These are phyloP conservation scores for Hybos culiciformis DNA, from an alignment of 2,888 invertebrate genomes.

Conservation along the genomic window DNA sequence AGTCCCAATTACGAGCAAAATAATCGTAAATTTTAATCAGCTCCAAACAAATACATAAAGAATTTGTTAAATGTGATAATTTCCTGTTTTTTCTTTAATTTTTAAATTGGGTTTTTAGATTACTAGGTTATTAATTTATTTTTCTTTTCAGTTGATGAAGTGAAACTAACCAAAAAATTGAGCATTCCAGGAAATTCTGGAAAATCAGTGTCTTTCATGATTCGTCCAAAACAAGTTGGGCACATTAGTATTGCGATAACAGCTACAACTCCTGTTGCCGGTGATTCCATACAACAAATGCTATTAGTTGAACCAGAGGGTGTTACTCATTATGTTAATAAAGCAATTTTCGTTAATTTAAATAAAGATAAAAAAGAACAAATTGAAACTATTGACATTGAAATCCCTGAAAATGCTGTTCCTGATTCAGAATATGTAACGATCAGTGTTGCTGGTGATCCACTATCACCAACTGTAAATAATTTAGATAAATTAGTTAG, in stretches of 20 bases:
- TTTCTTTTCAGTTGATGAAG: slow-evolving; percentile 18
- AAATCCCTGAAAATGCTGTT: slow-evolving; percentile 60
- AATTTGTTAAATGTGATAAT: too few species aligned
- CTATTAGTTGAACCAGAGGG: slow-evolving; percentile 72
- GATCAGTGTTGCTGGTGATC: slow-evolving; percentile 56
- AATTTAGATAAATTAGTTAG: slow-evolving; percentile 61
- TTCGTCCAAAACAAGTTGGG: slow-evolving; percentile 60
- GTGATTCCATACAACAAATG: slow-evolving; percentile 63
- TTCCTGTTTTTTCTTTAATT: too few species aligned
- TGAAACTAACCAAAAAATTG: slow-evolving; percentile 33
- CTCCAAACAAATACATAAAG: too few species aligned
- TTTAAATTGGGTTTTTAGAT: too few species aligned
- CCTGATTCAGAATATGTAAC: slow-evolving; percentile 56
- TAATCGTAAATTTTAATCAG: too few species aligned
- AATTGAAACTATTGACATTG: slow-evolving; percentile 51
- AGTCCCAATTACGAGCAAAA: too few species aligned
- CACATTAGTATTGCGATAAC: slow-evolving; percentile 57
- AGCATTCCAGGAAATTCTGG: slow-evolving; percentile 56
- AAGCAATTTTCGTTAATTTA: slow-evolving; percentile 59
- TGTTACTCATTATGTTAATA: slow-evolving; percentile 57
- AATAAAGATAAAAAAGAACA: slow-evolving; percentile 38
- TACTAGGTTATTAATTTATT: slow-evolving; percentile 2
- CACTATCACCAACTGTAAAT: slow-evolving; percentile 65
- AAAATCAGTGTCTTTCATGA: slow-evolving; percentile 73
- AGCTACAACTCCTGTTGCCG: slow-evolving; percentile 58